A percentile compares a stretch with the other conserved stretches of the same genome.
Evolutionary conservation across 2,888 invertebrate genomes (phyloP).

Genomic region (Nymphalis polychloros): DNA sequence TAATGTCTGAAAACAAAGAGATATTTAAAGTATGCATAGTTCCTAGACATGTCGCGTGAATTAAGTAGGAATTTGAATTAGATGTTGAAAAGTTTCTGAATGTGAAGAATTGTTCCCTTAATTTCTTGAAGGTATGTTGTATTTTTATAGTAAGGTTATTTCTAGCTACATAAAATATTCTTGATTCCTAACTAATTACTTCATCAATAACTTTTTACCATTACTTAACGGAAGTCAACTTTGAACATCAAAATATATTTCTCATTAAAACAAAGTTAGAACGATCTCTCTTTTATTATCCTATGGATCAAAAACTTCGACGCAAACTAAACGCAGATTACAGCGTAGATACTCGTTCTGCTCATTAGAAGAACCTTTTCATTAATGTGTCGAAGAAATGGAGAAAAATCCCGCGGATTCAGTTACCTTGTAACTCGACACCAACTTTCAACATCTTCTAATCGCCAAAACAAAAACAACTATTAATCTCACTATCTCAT

Average conservation of each 20-base stretch:
- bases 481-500: conserved; percentile 78
- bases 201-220: too few species aligned
- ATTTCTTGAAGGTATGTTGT: not conserved
- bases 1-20: conserved; percentile 61
- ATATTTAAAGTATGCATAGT: conserved; percentile 47
- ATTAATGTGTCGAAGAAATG: conserved; percentile 67
- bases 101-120: not conserved
- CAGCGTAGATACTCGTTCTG: conserved; percentile 62
- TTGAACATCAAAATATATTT: conserved; percentile 19
- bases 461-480: conserved; percentile 61
- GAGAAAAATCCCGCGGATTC: conserved; percentile 56
- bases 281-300: conserved; percentile 23
- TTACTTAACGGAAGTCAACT: not conserved
- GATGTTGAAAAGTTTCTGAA: conserved; percentile 37
- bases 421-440: conserved; percentile 45
- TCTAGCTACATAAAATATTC: too few species aligned
- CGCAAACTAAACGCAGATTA: conserved; percentile 55
- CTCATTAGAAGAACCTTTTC: conserved; percentile 69
- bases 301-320: conserved; percentile 34
- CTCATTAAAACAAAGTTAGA: conserved; percentile 33
- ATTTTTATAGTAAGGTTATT: too few species aligned
- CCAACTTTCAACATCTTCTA: conserved; percentile 51
- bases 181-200: too few species aligned
- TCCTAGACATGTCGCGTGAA: conserved; percentile 31
- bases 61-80: conserved; percentile 44